Evolutionary conservation across 53 echinoderm and acorn worm genomes (phyloP).

Genomic region (Astropecten irregularis): DNA sequence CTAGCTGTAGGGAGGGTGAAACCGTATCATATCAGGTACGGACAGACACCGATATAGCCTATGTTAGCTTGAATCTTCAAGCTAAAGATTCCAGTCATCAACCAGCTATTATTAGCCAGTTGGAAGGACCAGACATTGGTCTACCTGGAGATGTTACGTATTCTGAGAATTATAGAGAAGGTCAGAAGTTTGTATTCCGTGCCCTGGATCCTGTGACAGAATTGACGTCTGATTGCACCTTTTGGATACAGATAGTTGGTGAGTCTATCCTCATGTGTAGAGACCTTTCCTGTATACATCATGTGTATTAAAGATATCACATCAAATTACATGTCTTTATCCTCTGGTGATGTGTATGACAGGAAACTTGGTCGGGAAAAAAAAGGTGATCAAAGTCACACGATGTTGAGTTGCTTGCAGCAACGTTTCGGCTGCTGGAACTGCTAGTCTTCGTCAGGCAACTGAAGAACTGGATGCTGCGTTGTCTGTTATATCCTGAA

Average conservation of each 20-base stretch:
- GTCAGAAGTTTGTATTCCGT: slow-evolving; percentile 43
- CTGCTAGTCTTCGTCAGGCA: no score
- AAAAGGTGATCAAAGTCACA: no score
- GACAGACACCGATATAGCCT: slow-evolving; percentile 41
- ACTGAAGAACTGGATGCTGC: no score
- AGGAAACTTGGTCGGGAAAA: no score
- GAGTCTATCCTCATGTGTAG: neutral
- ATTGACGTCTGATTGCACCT: slow-evolving; percentile 41
- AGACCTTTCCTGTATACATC: neutral
- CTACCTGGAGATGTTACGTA: slow-evolving; percentile 60
- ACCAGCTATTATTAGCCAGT: slow-evolving; percentile 35
- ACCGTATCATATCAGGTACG: slow-evolving; percentile 64
- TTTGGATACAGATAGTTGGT: slow-evolving; percentile 67
- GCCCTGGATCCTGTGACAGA: slow-evolving; percentile 54
- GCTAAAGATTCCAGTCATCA: slow-evolving; percentile 50
- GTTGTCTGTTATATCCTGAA: no score
- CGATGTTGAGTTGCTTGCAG: no score
- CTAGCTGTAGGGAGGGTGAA: slow-evolving; percentile 46
- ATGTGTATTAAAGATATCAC: no score
- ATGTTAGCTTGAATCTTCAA: slow-evolving; percentile 54
- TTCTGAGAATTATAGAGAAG: slow-evolving; percentile 54
- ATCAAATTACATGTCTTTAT: no score
- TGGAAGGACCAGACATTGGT: slow-evolving; percentile 24
- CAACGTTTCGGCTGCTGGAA: no score
- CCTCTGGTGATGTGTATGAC: no score